phyloP scores from a whole-genome alignment of 2,888 invertebrate species.

The Mimachlamys varia region DNA sequence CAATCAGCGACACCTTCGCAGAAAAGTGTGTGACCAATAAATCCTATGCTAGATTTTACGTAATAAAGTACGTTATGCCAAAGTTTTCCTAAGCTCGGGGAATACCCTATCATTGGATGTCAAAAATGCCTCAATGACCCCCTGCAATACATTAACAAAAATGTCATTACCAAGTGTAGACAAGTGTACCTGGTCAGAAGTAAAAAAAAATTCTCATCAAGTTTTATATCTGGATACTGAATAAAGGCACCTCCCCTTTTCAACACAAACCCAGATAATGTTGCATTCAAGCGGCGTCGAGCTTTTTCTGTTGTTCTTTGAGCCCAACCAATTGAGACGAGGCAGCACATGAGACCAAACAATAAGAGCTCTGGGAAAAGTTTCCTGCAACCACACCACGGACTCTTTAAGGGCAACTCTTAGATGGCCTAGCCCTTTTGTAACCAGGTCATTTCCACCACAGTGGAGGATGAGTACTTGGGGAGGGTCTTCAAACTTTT shows the following conservation, averaged over 20 bases:
- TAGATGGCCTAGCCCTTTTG: not conserved
- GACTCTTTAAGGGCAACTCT: not conserved
- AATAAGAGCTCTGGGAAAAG: conserved; percentile 9
- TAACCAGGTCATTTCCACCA: conserved; percentile 32
- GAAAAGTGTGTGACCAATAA: not conserved
- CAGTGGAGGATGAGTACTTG: not conserved
- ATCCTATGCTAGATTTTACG: not conserved
- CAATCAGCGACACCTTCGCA: not conserved
- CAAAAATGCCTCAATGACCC: conserved; percentile 12
- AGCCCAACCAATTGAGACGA: not conserved
- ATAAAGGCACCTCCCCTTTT: not conserved
- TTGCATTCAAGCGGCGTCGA: not conserved
- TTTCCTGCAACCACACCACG: not conserved
- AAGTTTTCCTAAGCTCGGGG: not conserved
- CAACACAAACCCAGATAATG: not conserved
- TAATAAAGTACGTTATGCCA: too few relatives aligned
- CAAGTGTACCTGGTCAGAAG: not conserved
- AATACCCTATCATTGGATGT: not conserved
- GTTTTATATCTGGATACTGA: not conserved
- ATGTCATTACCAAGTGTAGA: not conserved
- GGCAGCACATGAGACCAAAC: conserved; percentile 32
- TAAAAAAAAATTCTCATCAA: not conserved
- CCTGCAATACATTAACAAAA: conserved; percentile 29
- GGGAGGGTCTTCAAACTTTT: not conserved
- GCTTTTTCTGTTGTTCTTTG: not conserved